Percentiles rank a stretch among this genome's conserved stretches.
phyloP scores from a whole-genome alignment of 2,113 vertebrate species.

The Proteles cristata region DNA sequence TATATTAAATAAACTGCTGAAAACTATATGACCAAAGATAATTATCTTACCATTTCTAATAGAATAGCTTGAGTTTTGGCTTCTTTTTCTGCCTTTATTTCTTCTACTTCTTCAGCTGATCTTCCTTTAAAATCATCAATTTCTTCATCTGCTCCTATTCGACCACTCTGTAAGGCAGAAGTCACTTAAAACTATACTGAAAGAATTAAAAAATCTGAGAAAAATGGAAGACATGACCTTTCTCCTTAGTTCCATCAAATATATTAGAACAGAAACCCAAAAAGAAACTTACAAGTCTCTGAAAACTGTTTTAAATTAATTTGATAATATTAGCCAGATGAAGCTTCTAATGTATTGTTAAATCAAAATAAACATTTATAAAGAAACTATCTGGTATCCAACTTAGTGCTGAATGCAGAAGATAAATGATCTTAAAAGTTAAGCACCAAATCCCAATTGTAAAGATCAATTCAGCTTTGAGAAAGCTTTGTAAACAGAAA shows the following conservation, averaged over 20 bases:
- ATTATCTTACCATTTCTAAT: slow-evolving; percentile 94
- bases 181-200: background rate
- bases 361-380: slow-evolving; percentile 58
- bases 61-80: slow-evolving; percentile 97
- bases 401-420: slow-evolving; percentile 33
- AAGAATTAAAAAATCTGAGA: background rate
- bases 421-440: slow-evolving; percentile 40
- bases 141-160: slow-evolving; percentile 97
- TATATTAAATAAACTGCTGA: background rate
- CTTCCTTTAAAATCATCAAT: slow-evolving; percentile 94
- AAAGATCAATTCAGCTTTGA: slow-evolving; percentile 46
- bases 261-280: background rate
- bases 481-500: slow-evolving; percentile 22
- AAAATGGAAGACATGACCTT: background rate
- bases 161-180: slow-evolving; percentile 91
- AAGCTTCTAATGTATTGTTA: slow-evolving; percentile 18
- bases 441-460: slow-evolving; percentile 29
- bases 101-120: slow-evolving; percentile 92
- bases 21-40: slow-evolving; percentile 38
- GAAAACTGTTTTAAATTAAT: slow-evolving; percentile 53
- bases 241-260: slow-evolving; percentile 43
- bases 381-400: background rate
- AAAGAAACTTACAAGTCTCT: slow-evolving; percentile 47
- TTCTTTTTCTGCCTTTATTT: slow-evolving; percentile 95
- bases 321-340: background rate